A percentile compares a stretch with the other conserved stretches of the same genome.
Conservation (phyloP, 2,888 invertebrate species). For the Hypsopygia costalis region DNA sequence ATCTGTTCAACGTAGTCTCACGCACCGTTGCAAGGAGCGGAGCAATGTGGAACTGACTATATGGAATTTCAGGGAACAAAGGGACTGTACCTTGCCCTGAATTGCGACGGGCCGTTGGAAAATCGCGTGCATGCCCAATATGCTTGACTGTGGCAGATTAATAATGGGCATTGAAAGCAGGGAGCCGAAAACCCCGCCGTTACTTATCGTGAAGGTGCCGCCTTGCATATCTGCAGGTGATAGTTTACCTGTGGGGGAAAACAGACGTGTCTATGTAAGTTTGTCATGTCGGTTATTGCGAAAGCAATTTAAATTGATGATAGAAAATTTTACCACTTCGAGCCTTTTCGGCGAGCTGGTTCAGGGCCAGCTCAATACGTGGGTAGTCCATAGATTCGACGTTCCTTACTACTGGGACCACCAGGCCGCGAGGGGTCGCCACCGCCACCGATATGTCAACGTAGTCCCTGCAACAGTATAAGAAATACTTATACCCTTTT, state of each 20-base stretch:
- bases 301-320: no score
- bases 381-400: constrained; percentile 97
- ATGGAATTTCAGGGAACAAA: no score
- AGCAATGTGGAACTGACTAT: no score
- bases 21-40: no score
- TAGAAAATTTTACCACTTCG: constrained; percentile 88
- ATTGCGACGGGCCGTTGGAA: constrained; percentile 95
- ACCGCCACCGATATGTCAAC: constrained; percentile 99
- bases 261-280: no score
- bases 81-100: constrained; percentile 97
- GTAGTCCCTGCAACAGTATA: constrained; percentile 89
- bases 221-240: constrained; percentile 99
- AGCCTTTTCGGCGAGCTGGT: constrained; percentile 94
- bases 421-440: constrained; percentile 98
- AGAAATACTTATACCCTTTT: no score
- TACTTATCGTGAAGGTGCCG: constrained; percentile 99
- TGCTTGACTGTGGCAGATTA: constrained; percentile 99
- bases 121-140: constrained; percentile 98
- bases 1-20: no score
- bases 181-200: constrained; percentile 99
- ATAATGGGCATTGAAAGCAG: constrained; percentile 99
- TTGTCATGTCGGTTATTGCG: no score
- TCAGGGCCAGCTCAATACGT: constrained; percentile 94
- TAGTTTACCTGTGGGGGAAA: constrained; percentile 80
- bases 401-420: constrained; percentile 97